Percentiles rank a stretch among this genome's conserved stretches.
phyloP scores from a whole-genome alignment of 2,113 vertebrate species.

The Rhipidura dahli region DNA sequence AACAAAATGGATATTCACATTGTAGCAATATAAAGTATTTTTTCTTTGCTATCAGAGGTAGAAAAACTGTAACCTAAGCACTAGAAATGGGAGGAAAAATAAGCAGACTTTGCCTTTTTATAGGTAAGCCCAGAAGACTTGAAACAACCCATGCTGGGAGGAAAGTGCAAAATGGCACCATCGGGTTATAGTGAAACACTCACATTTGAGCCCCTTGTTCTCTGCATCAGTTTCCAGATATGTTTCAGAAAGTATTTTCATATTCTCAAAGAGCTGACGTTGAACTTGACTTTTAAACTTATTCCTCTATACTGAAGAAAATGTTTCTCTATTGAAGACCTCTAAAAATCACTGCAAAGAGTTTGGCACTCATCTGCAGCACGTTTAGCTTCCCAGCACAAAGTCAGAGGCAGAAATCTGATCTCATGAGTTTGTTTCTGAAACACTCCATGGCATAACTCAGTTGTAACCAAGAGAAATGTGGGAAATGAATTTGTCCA shows the following conservation, averaged over 20 bases:
- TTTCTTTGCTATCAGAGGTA: not conserved
- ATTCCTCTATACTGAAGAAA: not conserved
- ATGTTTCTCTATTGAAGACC: not conserved
- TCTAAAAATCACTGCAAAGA: not conserved
- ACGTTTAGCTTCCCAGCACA: not conserved
- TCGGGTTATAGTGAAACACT: not conserved
- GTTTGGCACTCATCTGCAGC: not conserved
- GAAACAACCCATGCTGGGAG: not conserved
- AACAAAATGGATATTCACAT: not conserved
- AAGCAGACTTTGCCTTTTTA: not conserved
- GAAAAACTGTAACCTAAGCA: not conserved
- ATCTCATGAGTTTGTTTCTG: not conserved
- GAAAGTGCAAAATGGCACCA: not conserved
- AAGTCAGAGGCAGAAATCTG: not conserved
- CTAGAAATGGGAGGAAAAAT: not conserved
- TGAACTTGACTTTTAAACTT: not conserved
- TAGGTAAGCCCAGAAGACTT: not conserved
- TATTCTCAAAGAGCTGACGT: not conserved
- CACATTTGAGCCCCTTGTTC: not conserved
- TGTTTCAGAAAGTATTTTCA: not conserved
- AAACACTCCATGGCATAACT: not conserved
- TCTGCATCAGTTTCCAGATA: not conserved
- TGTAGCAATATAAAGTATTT: not conserved
- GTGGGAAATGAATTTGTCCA: not conserved
- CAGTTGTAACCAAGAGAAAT: not conserved